Evolutionary conservation across 53 echinoderm and acorn worm genomes (phyloP).

Genomic region (Echinometra lucunter): DNA sequence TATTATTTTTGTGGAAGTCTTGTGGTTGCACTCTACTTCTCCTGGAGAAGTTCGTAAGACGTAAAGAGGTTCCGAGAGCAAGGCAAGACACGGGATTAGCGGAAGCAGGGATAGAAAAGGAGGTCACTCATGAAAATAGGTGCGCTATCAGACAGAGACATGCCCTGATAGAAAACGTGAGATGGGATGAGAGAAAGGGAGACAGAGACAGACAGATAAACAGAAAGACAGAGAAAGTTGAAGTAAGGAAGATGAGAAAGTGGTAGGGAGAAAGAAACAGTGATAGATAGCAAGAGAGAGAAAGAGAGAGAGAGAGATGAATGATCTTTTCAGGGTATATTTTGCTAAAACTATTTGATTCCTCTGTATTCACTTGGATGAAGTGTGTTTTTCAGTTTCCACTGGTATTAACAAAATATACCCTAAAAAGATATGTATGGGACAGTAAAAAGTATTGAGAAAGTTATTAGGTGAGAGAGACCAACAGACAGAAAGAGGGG

Average conservation of each 20-base stretch:
- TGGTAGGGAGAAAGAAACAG: slow-evolving; percentile 8
- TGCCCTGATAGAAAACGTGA: slow-evolving; percentile 19
- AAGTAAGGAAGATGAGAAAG: slow-evolving; percentile 7
- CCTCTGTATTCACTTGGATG: no score
- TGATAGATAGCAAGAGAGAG: no score
- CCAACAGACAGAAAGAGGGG: neutral
- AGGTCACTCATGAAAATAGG: slow-evolving; percentile 57
- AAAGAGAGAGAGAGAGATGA: no score
- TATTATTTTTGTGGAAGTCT: slow-evolving; percentile 37
- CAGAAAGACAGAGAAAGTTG: neutral
- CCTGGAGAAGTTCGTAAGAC: slow-evolving; percentile 17
- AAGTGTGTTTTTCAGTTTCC: neutral
- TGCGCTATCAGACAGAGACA: slow-evolving; percentile 52
- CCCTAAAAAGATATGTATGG: neutral
- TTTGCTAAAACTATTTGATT: no score
- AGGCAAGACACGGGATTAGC: slow-evolving; percentile 15
- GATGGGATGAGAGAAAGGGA: neutral
- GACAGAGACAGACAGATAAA: neutral
- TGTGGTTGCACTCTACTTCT: slow-evolving; percentile 57
- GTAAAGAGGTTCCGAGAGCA: slow-evolving; percentile 68
- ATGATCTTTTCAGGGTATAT: no score
- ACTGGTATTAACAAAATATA: neutral
- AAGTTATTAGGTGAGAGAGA: neutral
- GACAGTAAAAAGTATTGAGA: neutral
- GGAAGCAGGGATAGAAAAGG: slow-evolving; percentile 47